Conservation (phyloP, 1,140 invertebrate genomes). For the Aphidius gifuensis region DNA sequence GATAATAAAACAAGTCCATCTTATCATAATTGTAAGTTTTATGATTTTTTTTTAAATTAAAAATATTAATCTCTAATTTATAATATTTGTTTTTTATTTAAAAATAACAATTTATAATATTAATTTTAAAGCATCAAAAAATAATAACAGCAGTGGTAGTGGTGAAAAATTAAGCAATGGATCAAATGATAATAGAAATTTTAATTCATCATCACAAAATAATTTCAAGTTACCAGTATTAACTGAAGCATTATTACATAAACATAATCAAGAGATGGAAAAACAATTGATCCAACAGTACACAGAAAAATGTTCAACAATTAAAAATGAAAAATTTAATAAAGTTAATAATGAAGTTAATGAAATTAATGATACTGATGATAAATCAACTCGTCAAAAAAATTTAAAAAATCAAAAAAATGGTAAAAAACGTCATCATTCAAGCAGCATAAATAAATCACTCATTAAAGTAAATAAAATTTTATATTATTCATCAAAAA, state of each 20-base stretch:
- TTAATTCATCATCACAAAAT: no score
- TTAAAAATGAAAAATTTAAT: conserved; percentile 50
- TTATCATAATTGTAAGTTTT: conserved; percentile 30
- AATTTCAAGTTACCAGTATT: conserved; percentile 58
- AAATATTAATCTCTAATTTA: background rate
- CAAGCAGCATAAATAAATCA: background rate
- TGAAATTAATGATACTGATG: conserved; percentile 23
- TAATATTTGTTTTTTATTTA: conserved; percentile 22
- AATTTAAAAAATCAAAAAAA: conserved; percentile 22
- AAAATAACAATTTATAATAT: conserved; percentile 15
- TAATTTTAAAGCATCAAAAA: conserved; percentile 36
- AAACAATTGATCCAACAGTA: conserved; percentile 72
- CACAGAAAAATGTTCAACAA: conserved; percentile 59
- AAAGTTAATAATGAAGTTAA: conserved; percentile 44
- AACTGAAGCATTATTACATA: conserved; percentile 65
- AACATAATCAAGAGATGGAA: conserved; percentile 77
- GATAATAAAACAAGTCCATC: conserved; percentile 29
- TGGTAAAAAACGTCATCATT: conserved; percentile 34
- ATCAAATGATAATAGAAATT: conserved; percentile 55
- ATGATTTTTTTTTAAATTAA: conserved; percentile 4
- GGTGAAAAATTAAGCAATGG: conserved; percentile 58
- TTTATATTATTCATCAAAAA: no score
- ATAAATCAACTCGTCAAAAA: conserved; percentile 3
- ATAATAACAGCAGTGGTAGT: conserved; percentile 58
- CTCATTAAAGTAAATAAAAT: no score